Evolutionary conservation across 92 coral and sea anemone genomes (phyloP).

Genomic region (Bergia puertoricense): DNA sequence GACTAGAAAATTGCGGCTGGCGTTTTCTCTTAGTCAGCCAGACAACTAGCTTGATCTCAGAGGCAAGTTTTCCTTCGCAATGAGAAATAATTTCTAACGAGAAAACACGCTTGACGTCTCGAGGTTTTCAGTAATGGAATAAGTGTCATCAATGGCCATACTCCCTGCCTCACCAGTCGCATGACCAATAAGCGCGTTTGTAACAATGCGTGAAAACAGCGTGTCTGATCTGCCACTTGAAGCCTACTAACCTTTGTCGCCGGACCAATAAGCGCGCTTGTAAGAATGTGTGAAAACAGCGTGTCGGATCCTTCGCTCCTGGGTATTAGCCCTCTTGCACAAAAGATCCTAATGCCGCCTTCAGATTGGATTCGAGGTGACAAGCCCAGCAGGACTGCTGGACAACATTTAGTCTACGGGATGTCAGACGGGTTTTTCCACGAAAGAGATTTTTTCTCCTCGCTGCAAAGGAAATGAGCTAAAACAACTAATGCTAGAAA

Average conservation of each 20-base stretch:
- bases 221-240: too few relatives aligned
- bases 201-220: neutral
- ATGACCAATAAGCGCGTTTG: neutral
- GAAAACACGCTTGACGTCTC: neutral
- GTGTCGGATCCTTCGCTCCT: too few relatives aligned
- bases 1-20: neutral
- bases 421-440: neutral
- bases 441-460: neutral
- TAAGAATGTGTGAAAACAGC: neutral
- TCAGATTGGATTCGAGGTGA: neutral
- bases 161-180: neutral
- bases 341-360: neutral
- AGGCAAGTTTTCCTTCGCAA: neutral
- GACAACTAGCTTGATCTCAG: neutral
- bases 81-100: neutral
- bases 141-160: neutral
- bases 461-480: neutral
- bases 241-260: too few relatives aligned
- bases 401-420: neutral
- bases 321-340: too few relatives aligned
- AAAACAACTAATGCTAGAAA: neutral
- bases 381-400: constrained; percentile 1
- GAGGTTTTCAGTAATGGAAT: neutral
- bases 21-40: neutral
- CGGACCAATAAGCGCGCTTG: neutral